A percentile compares a stretch with the other conserved stretches of the same genome.
Evolutionary conservation across 2,113 vertebrate species (phyloP).

Genomic region (Castor canadensis): DNA sequence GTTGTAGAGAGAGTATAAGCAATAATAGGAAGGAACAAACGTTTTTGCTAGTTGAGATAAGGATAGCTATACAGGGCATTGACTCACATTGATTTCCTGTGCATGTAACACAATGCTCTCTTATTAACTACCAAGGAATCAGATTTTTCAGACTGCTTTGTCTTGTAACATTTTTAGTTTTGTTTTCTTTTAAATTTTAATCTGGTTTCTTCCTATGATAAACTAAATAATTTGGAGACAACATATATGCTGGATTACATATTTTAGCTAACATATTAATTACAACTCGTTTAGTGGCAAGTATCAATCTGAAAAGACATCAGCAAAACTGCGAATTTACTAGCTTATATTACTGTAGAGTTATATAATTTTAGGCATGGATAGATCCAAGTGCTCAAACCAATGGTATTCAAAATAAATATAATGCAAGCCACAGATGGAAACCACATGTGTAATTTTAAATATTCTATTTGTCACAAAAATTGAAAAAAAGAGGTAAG

Average conservation of each 20-base stretch:
- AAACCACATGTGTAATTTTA: neutral
- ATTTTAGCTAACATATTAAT: neutral
- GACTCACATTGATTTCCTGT: too few relatives aligned
- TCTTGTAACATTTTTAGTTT: too few relatives aligned
- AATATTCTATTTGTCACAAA: neutral
- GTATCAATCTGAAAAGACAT: neutral
- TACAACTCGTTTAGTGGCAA: neutral
- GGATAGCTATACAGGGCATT: too few relatives aligned
- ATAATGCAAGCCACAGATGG: neutral
- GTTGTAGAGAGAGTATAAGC: too few relatives aligned
- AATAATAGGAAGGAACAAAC: too few relatives aligned
- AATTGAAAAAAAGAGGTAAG: neutral
- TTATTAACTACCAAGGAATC: neutral
- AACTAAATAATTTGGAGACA: too few relatives aligned
- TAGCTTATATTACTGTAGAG: neutral
- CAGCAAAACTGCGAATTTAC: neutral
- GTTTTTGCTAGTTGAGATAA: too few relatives aligned
- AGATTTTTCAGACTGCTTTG: neutral
- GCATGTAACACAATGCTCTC: neutral
- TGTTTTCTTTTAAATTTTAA: neutral
- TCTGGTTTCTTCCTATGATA: too few relatives aligned
- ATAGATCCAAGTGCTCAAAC: neutral
- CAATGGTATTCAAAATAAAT: neutral
- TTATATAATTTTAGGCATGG: neutral
- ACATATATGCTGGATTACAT: too few relatives aligned